Base-by-base conservation (phyloP, 2,113 vertebrate species). In the Diphyllodes magnificus region DNA sequence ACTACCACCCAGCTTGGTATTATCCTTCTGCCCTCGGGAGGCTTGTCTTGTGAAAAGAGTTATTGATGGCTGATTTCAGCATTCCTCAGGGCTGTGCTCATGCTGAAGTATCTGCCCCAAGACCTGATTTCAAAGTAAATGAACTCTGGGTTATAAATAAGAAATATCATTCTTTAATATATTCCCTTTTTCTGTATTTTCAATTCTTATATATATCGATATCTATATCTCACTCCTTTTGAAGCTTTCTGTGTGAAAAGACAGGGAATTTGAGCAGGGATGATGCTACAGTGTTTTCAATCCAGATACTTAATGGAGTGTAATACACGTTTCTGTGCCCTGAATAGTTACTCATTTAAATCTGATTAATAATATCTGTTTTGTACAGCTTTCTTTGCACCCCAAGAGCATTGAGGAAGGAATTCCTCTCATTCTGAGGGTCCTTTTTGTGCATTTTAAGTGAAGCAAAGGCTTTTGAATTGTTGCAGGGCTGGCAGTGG, bases 1-100 rank as follows among this genome's bases (percentile, higher is more conserved):
- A 94, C 94, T 96, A 92, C 96, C 96, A 96, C 93, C 92, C 95
- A 96, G 92, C 85, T 93, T 90, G 90, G 82, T 93, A 96, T 96
- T 97, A 96, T 86, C 82, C 76, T 73, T 82, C 64, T 95, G 90
- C 94, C 96, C 92, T 96, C 15, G 0, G 90, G 92, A 93, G 93
- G 42, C 92, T 96, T 86, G 82, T 90, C 88, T 90, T 88, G 82
- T 96, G 94, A 95, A 96, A 97, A 90, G 93, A 88, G 82, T 93
- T 96, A 96, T 95, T 96, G 93, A 97, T 90, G 90, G 91, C 92
- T 96, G 93, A 92, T 94, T 92, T 96, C 80, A 79, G 82, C 95
- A 95, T 96, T 97, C 94, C 90, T 96, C 76, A 92, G 93, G 86
- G 92, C 82, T 97, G 88, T 93, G 88, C 72, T 96, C 92, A 94